phyloP scores from a whole-genome alignment of 2,797 vertebrate genomes.

The Gymnopithys bicolor region DNA sequence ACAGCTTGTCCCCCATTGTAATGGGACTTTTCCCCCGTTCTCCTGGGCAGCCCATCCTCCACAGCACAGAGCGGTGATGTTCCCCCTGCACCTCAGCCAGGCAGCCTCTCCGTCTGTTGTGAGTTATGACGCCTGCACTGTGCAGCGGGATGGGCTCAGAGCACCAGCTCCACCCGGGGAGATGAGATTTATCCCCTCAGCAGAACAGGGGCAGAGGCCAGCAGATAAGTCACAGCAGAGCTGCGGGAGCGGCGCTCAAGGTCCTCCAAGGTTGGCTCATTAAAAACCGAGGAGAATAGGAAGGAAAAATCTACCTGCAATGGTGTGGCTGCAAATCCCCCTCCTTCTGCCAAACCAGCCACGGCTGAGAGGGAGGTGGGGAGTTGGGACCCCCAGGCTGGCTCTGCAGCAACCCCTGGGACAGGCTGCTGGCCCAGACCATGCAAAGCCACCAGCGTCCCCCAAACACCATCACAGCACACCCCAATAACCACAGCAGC shows the following conservation, averaged over 20 bases:
- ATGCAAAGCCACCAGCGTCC: accelerated
- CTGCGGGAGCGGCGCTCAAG: background rate
- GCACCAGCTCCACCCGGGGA: background rate
- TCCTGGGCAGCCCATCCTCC: background rate
- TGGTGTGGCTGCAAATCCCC: background rate
- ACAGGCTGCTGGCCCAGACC: background rate
- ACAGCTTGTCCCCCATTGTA: background rate
- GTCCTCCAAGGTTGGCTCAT: constrained; percentile 42
- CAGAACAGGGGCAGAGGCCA: background rate
- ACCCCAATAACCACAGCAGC: background rate
- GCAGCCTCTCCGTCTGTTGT: background rate
- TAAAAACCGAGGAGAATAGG: constrained; percentile 26
- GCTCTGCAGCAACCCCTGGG: background rate
- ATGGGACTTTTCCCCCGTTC: background rate
- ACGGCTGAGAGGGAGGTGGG: background rate
- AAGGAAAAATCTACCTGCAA: background rate
- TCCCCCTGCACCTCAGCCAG: background rate
- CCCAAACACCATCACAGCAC: background rate
- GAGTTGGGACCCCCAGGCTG: accelerated
- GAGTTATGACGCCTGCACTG: background rate
- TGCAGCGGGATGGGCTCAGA: accelerated
- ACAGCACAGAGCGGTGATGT: accelerated
- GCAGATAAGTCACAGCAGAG: constrained; percentile 1
- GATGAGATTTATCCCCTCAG: constrained; percentile 30
- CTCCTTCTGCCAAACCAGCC: background rate